Evolutionary conservation across 2,797 vertebrate species (phyloP).

Genomic region (Phalanger gymnotis): DNA sequence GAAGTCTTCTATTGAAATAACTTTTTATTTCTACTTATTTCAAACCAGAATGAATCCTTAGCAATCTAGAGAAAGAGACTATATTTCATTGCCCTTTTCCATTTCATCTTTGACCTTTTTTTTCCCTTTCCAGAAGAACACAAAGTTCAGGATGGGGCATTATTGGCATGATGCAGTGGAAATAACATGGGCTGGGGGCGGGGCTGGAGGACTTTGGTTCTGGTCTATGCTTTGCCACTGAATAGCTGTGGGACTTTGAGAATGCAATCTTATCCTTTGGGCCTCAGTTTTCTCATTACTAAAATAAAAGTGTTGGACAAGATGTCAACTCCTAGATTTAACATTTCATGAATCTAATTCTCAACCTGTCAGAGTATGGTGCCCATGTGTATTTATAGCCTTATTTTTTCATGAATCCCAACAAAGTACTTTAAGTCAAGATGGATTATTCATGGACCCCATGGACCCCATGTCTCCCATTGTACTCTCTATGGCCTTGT

Average conservation of each 20-base stretch:
- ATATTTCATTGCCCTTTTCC: background rate
- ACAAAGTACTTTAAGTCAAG: background rate
- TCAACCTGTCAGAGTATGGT: background rate
- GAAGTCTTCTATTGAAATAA: background rate
- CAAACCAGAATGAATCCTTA: background rate
- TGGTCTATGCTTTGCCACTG: background rate
- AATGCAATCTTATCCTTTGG: background rate
- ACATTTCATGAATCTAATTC: background rate
- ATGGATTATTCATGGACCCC: background rate
- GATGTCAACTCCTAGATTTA: background rate
- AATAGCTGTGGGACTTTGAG: background rate
- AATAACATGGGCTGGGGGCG: background rate
- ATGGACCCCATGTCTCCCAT: background rate
- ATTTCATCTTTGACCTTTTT: background rate
- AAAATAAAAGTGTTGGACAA: background rate
- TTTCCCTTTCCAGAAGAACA: background rate
- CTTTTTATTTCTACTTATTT: background rate
- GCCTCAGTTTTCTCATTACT: background rate
- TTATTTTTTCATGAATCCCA: background rate
- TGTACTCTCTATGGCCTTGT: background rate
- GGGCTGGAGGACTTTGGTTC: background rate
- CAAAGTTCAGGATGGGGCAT: background rate
- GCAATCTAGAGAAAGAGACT: background rate
- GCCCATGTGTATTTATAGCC: background rate
- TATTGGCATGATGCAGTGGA: background rate